Evolutionary conservation across 2,113 vertebrate genomes (phyloP), one percentile per base, ranked within the genome.

Genomic region (Rhagologus leucostigma): DNA sequence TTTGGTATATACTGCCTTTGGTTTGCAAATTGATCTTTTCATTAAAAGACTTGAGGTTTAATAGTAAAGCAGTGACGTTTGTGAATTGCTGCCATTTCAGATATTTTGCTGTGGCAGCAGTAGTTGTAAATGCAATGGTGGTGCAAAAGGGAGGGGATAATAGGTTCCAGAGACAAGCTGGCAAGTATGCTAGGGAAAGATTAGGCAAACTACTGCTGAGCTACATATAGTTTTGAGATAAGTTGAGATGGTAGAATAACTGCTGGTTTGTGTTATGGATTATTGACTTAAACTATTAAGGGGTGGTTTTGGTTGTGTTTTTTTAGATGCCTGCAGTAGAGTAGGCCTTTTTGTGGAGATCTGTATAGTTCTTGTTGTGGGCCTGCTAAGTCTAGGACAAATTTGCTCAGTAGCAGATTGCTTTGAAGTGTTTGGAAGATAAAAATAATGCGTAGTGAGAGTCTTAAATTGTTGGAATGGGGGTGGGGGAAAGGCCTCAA

Each of bases 1-100:
- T 84, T 74, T 0, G 0, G 3, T 35, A 9, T 49, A 26, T 75
- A 19, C n/a, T 53, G 17, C 12, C 4, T 82, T 78, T 62, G 33
- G 11, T 84, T 92, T 76, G 33, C 30, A 35, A 75, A 39, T 7
- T 23, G 13, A 69, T 56, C 27, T 65, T 87, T 77, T 76, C 3
- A 47, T 73, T 53, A 32, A 10, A 52, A 82, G 21, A 12, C 16
- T 17, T 52, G 47, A 30, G 16, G 7, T 52, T 83, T 83, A 52
- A 22, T 59, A 42, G 41, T 75, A 52, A 50, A 68, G 41, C 44
- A 27, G 23, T 3, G 62, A 23, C 8, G 7, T 32, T 21, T 69
- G 32, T 53, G 44, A 69, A 22, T 32, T 52, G 41, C 57, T 52
- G 33, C 70, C 1, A 0, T 55, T 86, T 79, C 27, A n/a, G 21